Percentiles rank a stretch among this genome's conserved stretches.
Conservation (phyloP, 2,888 invertebrate species). For the Eustalomyia histrio region DNA sequence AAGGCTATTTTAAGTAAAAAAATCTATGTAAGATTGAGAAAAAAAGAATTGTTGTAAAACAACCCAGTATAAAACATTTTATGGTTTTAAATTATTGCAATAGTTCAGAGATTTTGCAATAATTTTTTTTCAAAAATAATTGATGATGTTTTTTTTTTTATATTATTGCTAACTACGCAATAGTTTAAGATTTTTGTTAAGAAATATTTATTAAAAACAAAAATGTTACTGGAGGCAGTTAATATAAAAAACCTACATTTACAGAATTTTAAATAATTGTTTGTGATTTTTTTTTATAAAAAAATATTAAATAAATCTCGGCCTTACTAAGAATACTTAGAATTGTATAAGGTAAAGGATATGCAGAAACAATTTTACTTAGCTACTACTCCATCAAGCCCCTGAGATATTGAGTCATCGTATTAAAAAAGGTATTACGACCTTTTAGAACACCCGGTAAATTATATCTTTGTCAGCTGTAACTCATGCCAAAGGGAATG, state of each 20-base stretch:
- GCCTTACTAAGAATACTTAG: too few species aligned
- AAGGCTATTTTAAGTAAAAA: conserved; percentile 58
- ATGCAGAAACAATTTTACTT: too few species aligned
- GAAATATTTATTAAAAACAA: background rate
- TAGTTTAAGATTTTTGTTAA: background rate
- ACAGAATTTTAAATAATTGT: background rate
- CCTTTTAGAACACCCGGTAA: too few species aligned
- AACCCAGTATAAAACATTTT: background rate
- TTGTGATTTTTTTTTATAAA: background rate
- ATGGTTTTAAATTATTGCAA: background rate
- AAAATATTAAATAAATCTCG: background rate
- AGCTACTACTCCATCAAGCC: too few species aligned
- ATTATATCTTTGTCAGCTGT: too few species aligned
- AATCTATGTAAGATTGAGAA: background rate
- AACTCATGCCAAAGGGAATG: too few species aligned
- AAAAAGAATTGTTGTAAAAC: background rate
- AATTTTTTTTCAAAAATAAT: background rate
- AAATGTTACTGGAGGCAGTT: background rate
- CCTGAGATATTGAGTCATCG: too few species aligned
- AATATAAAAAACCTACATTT: background rate
- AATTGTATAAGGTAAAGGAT: too few species aligned
- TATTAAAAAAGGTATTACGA: too few species aligned
- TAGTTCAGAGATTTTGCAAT: background rate
- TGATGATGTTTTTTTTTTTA: background rate
- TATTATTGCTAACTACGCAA: too few species aligned